These are phyloP conservation scores for Macrosiphum euphorbiae DNA, from an alignment of 2,888 invertebrate species.

Conservation along the genomic window DNA sequence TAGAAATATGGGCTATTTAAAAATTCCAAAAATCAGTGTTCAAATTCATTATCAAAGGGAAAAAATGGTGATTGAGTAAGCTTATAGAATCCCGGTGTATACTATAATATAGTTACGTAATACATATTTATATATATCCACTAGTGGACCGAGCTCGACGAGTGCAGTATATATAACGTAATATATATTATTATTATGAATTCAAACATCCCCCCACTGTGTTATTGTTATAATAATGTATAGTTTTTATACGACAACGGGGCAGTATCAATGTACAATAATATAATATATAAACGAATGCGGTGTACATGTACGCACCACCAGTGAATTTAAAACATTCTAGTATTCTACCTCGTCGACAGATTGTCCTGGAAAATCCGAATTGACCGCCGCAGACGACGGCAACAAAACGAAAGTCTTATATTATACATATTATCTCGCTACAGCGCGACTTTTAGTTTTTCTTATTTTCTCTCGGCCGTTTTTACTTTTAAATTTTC, in stretches of 20 bases:
- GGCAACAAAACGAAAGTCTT: neutral
- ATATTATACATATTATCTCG: no score
- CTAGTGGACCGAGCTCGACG: neutral
- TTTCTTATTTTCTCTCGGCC: neutral
- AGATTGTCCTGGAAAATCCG: neutral
- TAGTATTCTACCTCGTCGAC: slow-evolving; percentile 6
- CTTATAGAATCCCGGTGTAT: neutral
- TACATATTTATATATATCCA: neutral
- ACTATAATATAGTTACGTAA: neutral
- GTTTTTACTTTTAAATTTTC: neutral
- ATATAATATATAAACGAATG: neutral
- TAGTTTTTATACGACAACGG: neutral
- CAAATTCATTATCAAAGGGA: neutral
- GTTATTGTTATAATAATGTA: neutral
- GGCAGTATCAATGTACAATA: neutral
- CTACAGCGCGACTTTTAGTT: no score
- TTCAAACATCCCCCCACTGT: neutral
- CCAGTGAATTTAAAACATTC: slow-evolving; percentile 21
- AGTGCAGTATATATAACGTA: neutral
- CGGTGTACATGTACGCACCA: neutral
- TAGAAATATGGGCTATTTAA: neutral
- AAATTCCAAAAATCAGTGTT: neutral
- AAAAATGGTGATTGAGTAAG: neutral
- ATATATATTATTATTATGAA: neutral
- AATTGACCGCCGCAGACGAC: neutral